Percentiles rank a stretch among this genome's conserved stretches.
These are phyloP conservation scores for Caenorhabditis sinica DNA, from an alignment of 2,888 invertebrate genomes.

Conservation along the genomic window DNA sequence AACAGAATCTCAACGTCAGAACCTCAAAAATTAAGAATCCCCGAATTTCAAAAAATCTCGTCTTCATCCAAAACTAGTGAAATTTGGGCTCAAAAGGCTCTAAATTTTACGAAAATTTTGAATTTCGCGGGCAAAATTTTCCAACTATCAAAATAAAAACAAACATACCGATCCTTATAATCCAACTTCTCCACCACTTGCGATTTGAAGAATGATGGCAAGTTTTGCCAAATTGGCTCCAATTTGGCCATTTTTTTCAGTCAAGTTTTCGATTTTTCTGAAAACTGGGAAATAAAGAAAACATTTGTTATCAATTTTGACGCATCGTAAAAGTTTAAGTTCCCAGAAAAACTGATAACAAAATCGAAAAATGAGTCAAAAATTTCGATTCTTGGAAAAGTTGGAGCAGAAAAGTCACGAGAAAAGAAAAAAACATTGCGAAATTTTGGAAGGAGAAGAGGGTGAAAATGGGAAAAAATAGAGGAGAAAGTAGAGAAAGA, in stretches of 20 bases:
- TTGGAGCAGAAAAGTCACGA: too few species aligned
- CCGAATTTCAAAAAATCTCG: background rate
- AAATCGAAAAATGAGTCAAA: too few species aligned
- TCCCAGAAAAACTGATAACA: too few species aligned
- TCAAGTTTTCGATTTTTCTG: background rate
- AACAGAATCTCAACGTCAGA: background rate
- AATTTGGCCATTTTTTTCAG: constrained; percentile 12
- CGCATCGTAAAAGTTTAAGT: too few species aligned
- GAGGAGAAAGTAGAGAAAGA: too few species aligned
- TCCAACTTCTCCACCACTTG: constrained; percentile 19
- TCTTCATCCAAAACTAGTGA: background rate
- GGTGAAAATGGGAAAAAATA: too few species aligned
- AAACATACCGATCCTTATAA: constrained; percentile 36
- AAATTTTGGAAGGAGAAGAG: too few species aligned
- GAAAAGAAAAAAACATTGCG: too few species aligned
- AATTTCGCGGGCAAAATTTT: constrained; percentile 4
- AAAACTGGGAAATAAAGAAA: background rate
- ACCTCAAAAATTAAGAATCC: background rate
- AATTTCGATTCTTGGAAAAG: too few species aligned
- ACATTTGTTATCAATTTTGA: background rate
- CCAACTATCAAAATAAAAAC: background rate
- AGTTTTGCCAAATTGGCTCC: constrained; percentile 40
- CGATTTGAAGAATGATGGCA: constrained; percentile 28
- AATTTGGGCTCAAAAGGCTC: background rate
- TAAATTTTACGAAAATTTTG: background rate